A percentile compares a stretch with the other conserved stretches of the same genome.
Evolutionary conservation across 2,888 invertebrate genomes (phyloP).

Genomic region (Mythimna loreyi): DNA sequence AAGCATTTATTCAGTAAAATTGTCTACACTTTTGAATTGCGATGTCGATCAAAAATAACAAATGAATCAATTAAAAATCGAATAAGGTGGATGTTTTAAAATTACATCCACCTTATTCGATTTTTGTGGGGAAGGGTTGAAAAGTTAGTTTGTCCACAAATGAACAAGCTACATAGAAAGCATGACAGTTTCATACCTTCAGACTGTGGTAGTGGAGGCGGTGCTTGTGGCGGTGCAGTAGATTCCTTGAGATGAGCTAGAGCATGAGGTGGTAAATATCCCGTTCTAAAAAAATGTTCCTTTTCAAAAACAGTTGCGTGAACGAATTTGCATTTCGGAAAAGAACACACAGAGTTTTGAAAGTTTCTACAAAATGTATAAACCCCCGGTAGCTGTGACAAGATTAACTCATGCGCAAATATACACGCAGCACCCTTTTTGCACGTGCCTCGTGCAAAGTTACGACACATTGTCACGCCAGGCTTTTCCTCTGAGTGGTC

Average conservation of each 20-base stretch:
- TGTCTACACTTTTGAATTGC: too few species aligned
- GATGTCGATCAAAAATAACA: too few species aligned
- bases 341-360: conserved; percentile 76
- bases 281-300: conserved; percentile 77
- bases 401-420: conserved; percentile 76
- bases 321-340: conserved; percentile 78
- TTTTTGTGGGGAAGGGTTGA: too few species aligned
- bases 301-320: conserved; percentile 83
- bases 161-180: background rate
- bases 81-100: too few species aligned
- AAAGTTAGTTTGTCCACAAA: too few species aligned
- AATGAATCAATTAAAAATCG: too few species aligned
- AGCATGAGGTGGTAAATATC: conserved; percentile 75
- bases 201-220: conserved; percentile 66
- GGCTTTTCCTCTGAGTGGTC: conserved; percentile 34
- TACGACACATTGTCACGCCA: conserved; percentile 74
- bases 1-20: background rate
- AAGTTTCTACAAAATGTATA: conserved; percentile 82
- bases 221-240: conserved; percentile 48
- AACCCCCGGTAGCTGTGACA: conserved; percentile 74
- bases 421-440: conserved; percentile 74
- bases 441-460: conserved; percentile 79
- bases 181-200: conserved; percentile 62
- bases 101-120: too few species aligned
- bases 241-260: conserved; percentile 72